Conservation (phyloP, 2,113 vertebrate species). For the Chelonoidis abingdonii region DNA sequence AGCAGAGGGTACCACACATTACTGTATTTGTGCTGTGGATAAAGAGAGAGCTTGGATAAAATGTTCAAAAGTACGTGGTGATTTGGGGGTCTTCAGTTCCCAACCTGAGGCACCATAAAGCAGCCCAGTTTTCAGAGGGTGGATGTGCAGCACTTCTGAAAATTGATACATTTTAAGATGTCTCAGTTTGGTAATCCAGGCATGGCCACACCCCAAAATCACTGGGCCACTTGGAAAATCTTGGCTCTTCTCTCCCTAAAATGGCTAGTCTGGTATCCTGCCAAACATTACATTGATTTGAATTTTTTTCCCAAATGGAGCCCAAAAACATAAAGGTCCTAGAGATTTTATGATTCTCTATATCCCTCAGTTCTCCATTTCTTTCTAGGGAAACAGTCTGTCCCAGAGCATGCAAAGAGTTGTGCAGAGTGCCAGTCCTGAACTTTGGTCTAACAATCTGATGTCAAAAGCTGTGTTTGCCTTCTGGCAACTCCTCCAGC, state of each 20-base stretch:
- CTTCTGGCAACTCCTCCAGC: not conserved
- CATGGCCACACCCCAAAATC: not conserved
- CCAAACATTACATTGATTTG: not conserved
- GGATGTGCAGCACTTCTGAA: not conserved
- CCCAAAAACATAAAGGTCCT: not conserved
- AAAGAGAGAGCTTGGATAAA: not conserved
- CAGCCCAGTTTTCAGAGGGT: not conserved
- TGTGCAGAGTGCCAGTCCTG: not conserved
- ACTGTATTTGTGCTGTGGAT: not conserved
- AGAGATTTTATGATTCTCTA: not conserved
- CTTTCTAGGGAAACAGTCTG: not conserved
- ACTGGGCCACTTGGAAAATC: not conserved
- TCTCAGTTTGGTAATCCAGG: not conserved
- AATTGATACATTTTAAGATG: not conserved
- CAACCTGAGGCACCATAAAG: not conserved
- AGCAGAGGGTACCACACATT: not conserved
- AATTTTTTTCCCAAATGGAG: not conserved
- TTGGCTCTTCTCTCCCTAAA: not conserved
- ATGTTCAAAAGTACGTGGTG: not conserved
- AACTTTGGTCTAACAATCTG: conserved; percentile 15
- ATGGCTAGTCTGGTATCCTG: not conserved
- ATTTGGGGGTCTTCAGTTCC: not conserved
- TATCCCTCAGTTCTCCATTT: not conserved
- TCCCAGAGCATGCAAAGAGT: not conserved
- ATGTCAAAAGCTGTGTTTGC: conserved; percentile 7